These are phyloP conservation scores for Synaphobranchus kaupii DNA, from an alignment of 2,797 vertebrate species.

Conservation along the genomic window DNA sequence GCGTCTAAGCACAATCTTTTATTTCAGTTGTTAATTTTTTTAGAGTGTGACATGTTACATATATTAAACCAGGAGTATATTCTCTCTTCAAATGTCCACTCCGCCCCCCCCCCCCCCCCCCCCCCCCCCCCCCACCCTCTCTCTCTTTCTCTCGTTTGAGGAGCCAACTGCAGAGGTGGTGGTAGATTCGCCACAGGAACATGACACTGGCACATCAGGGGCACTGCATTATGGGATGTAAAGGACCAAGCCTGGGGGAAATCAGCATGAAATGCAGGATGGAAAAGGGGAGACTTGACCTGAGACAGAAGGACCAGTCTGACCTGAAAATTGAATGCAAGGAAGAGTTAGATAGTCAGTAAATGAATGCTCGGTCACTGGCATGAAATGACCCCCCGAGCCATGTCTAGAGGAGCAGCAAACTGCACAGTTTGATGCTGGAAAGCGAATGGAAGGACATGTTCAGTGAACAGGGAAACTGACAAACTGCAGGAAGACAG, in stretches of 20 bases:
- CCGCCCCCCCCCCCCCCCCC: background rate
- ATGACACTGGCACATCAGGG: background rate
- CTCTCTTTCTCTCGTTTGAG: too few species aligned
- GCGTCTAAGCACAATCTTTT: background rate
- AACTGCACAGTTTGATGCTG: background rate
- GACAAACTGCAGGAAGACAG: background rate
- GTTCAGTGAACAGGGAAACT: conserved; percentile 1
- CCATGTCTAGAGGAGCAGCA: background rate
- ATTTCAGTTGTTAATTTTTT: background rate
- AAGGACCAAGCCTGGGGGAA: background rate
- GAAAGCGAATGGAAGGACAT: background rate
- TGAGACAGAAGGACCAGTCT: background rate
- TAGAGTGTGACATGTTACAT: background rate
- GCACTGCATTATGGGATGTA: background rate
- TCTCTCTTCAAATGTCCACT: background rate
- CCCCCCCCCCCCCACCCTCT: background rate
- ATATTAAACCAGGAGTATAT: background rate
- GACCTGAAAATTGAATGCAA: conserved; percentile 4
- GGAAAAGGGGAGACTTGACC: background rate
- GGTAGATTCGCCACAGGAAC: background rate
- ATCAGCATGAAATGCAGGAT: background rate
- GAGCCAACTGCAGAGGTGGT: background rate
- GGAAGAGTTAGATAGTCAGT: background rate
- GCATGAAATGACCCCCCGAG: background rate
- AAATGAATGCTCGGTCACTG: conserved; percentile 8